A percentile compares a stretch with the other conserved stretches of the same genome.
phyloP scores from a whole-genome alignment of 2,888 invertebrate species.

The Meteorus colon region DNA sequence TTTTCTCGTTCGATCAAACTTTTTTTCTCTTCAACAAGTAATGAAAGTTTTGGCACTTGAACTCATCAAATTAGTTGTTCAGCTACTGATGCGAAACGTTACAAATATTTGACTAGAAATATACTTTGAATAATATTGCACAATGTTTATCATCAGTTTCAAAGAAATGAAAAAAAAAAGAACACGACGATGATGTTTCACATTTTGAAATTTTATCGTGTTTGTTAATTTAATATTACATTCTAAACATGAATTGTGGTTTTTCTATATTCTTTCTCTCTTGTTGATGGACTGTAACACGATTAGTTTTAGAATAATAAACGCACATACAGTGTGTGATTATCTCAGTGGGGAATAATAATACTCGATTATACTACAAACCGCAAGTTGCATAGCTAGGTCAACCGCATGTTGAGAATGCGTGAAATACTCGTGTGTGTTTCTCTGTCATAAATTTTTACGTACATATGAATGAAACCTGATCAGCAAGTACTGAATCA shows the following conservation, averaged over 20 bases:
- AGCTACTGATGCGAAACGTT: neutral
- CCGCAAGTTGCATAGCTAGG: slow-evolving; percentile 28
- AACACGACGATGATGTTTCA: neutral
- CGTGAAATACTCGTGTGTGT: slow-evolving; percentile 24
- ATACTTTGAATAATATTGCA: neutral
- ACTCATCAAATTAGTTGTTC: neutral
- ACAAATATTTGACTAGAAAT: neutral
- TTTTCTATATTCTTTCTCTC: neutral
- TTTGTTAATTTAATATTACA: neutral
- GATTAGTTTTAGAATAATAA: neutral
- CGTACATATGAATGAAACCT: slow-evolving; percentile 18
- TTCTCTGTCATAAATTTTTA: slow-evolving; percentile 2
- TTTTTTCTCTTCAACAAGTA: neutral
- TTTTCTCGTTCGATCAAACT: neutral
- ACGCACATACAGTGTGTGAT: neutral
- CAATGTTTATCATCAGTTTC: neutral
- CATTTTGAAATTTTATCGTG: neutral
- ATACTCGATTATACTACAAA: slow-evolving; percentile 9
- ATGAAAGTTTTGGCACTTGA: neutral
- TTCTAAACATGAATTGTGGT: neutral
- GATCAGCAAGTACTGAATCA: slow-evolving; percentile 6
- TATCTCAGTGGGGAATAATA: slow-evolving; percentile 2
- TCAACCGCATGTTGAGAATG: slow-evolving; percentile 33
- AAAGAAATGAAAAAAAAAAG: neutral
- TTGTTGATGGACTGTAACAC: neutral